phyloP scores from a whole-genome alignment of 2,888 invertebrate species.

The Chrysomela aeneicollis region DNA sequence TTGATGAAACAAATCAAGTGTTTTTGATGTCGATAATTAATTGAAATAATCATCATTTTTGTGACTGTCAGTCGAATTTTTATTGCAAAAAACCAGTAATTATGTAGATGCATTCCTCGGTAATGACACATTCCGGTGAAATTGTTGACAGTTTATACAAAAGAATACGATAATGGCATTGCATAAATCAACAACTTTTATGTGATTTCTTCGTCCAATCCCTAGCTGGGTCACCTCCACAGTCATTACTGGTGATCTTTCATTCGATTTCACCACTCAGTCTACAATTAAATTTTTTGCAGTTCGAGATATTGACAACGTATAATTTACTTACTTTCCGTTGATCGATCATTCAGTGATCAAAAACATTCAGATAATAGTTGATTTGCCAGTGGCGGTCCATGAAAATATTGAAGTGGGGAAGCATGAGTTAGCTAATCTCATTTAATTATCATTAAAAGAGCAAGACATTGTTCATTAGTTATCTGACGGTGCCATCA shows the following conservation, averaged over 20 bases:
- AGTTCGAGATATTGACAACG: not conserved
- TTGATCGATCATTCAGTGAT: conserved; percentile 7
- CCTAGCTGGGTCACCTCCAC: conserved; percentile 12
- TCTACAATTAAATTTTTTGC: conserved; percentile 5
- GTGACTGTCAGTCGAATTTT: conserved; percentile 15
- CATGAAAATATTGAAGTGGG: not conserved
- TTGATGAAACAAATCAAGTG: no score
- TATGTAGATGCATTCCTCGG: conserved; percentile 34
- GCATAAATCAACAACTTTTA: conserved; percentile 30
- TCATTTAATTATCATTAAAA: no score
- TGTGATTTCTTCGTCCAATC: conserved; percentile 15
- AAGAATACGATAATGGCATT: conserved; percentile 33
- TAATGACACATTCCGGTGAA: conserved; percentile 36
- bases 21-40: not conserved
- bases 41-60: conserved; percentile 8
- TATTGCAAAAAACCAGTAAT: conserved; percentile 30
- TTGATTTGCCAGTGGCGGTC: not conserved
- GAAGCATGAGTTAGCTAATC: no score
- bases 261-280: conserved; percentile 7
- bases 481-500: no score
- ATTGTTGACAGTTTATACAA: conserved; percentile 40
- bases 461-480: no score
- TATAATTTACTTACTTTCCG: not conserved
- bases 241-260: conserved; percentile 5
- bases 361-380: not conserved